These are phyloP conservation scores for Hedya salicella DNA, from an alignment of 2,888 invertebrate species.

Conservation along the genomic window DNA sequence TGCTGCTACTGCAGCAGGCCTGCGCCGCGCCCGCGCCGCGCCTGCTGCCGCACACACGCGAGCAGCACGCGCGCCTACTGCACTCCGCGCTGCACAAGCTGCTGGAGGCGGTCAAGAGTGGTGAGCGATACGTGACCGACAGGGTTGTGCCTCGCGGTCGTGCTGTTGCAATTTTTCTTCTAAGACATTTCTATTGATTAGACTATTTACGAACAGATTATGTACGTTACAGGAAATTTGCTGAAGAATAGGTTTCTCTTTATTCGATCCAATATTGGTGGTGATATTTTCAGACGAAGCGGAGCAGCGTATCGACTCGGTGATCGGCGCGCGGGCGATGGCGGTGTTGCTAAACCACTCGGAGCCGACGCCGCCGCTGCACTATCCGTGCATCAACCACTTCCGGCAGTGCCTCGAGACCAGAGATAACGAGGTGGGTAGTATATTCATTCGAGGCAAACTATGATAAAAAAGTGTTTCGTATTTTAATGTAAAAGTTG, in stretches of 20 bases:
- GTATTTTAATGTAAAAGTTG: too few relatives aligned
- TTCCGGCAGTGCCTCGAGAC: slow-evolving; percentile 91
- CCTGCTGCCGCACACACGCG: slow-evolving; percentile 87
- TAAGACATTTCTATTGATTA: too few relatives aligned
- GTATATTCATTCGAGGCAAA: background rate
- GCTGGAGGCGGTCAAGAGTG: slow-evolving; percentile 95
- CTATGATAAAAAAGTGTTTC: background rate
- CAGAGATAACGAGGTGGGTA: slow-evolving; percentile 68
- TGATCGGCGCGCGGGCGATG: slow-evolving; percentile 94
- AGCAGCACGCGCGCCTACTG: slow-evolving; percentile 91
- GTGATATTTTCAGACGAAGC: slow-evolving; percentile 83
- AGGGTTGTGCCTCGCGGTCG: too few relatives aligned
- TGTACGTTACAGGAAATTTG: too few relatives aligned
- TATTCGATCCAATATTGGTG: slow-evolving; percentile 74
- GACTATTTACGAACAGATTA: too few relatives aligned
- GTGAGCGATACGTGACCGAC: slow-evolving; percentile 67
- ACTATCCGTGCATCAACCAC: slow-evolving; percentile 96
- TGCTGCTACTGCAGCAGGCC: slow-evolving; percentile 90
- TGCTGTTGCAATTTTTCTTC: too few relatives aligned
- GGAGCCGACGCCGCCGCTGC: slow-evolving; percentile 92
- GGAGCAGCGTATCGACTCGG: slow-evolving; percentile 92
- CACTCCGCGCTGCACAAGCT: slow-evolving; percentile 96
- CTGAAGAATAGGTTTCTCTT: too few relatives aligned
- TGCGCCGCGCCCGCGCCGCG: slow-evolving; percentile 90
- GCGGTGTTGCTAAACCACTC: slow-evolving; percentile 95